These are phyloP conservation scores for Eleginops maclovinus DNA, from an alignment of 2,113 vertebrate species.

Conservation along the genomic window DNA sequence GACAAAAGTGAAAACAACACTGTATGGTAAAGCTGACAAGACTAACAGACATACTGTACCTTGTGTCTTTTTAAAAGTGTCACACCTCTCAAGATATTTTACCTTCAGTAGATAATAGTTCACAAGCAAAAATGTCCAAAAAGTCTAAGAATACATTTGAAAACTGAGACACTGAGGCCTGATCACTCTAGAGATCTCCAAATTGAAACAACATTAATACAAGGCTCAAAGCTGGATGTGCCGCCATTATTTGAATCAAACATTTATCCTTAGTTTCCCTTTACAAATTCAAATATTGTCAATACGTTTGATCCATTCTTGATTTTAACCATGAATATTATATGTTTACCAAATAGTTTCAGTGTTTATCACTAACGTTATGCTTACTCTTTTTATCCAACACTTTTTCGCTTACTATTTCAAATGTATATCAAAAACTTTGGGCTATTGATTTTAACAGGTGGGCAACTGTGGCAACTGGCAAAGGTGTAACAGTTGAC, in stretches of 20 bases:
- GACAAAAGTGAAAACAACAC: slow-evolving; percentile 21
- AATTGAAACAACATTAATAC: too few species aligned
- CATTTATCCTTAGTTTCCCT: too few species aligned
- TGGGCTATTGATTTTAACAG: neutral
- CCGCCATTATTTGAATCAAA: too few species aligned
- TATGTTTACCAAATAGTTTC: neutral
- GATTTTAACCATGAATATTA: neutral
- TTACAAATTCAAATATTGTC: too few species aligned
- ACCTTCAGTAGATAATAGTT: neutral
- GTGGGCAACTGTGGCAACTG: too few species aligned
- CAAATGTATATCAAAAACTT: neutral
- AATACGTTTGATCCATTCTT: too few species aligned
- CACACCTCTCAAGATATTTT: neutral
- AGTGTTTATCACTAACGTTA: neutral
- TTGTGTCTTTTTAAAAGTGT: neutral
- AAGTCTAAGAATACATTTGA: too few species aligned
- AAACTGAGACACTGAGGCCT: too few species aligned
- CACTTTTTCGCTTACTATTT: neutral
- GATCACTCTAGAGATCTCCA: too few species aligned
- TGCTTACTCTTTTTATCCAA: neutral
- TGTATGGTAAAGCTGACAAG: slow-evolving; percentile 2
- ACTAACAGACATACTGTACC: neutral
- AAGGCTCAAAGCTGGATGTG: too few species aligned
- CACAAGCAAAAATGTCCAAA: neutral
- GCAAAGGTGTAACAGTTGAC: too few species aligned